Base-by-base conservation (phyloP, 2,888 invertebrate genomes). In the Netelia fuscicornis region DNA sequence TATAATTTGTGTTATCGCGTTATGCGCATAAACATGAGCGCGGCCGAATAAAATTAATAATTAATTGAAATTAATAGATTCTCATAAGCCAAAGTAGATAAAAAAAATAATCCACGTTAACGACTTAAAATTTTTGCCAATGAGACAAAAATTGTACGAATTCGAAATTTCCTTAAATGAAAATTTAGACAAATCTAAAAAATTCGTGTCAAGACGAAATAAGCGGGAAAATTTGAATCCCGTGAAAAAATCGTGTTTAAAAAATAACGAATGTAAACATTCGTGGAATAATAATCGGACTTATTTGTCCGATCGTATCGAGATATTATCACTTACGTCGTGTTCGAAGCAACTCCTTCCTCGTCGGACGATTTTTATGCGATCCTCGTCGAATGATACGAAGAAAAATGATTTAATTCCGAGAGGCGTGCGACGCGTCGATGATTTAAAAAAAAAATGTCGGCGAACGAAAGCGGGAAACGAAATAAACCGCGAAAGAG, bases 251-350 rank as follows among this genome's bases (percentile, higher is more conserved):
- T 20, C 17, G 2, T 11, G 2, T 30, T 5, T 77, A 68, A 48
- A n/a, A n/a, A 68, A 62, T 68, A 17, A 17, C 17, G 17, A 17
- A 0, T 30, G 5, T 5, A 30, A 5, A 5, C 6, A 5, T 30
- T 48, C 2, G 48, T 48, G 13, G 48, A 2, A 13, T 48, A 5
- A 30, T 30, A 30, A 48, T 48, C 13, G 48, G 11, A 13, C 2
- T 0, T 3, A 2, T 48, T 48, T 2, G 77, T 67, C 44, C 11
- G 58, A 48, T 25, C 9, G 42, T 48, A 56, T 11, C 13, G 23
- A 5, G 67, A 10, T 13, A 17, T 77, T 52, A 20, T 70, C 48
- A 68, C 78, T 78, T 62, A 78, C 78, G 60, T 52, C 68, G 52
- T 30, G 17, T 10, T 48, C 37, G 48, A 52, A 48, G 23, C 25